Evolutionary conservation across 2,888 invertebrate genomes (phyloP).

Genomic region (Dryadula phaetusa): DNA sequence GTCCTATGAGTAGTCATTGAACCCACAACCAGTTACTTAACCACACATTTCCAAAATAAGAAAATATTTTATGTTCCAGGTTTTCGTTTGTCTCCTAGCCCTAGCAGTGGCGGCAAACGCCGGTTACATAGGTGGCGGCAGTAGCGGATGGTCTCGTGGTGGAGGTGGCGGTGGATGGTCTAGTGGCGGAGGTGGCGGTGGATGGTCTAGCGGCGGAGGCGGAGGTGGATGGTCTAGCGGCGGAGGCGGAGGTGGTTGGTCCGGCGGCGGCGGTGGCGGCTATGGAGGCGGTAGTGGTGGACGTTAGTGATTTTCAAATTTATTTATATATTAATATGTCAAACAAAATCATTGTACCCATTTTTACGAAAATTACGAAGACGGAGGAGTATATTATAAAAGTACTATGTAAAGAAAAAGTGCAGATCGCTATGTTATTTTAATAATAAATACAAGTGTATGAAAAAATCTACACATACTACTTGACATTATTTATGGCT

Average conservation of each 20-base stretch:
- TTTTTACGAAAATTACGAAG: too few relatives aligned
- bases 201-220: conserved; percentile 59
- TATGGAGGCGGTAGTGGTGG: conserved; percentile 53
- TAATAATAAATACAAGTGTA: too few relatives aligned
- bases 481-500: too few relatives aligned
- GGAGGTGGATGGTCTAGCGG: conserved; percentile 53
- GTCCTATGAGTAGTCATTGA: too few relatives aligned
- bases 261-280: conserved; percentile 55
- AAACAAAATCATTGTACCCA: too few relatives aligned
- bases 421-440: too few relatives aligned
- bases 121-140: conserved; percentile 65
- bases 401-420: too few relatives aligned
- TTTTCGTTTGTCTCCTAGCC: conserved; percentile 76
- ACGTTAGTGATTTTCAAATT: conserved; percentile 44
- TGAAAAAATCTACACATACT: too few relatives aligned
- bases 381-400: too few relatives aligned
- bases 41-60: too few relatives aligned
- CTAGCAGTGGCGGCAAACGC: conserved; percentile 69
- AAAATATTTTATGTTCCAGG: conserved; percentile 53
- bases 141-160: conserved; percentile 49
- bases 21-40: too few relatives aligned
- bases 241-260: conserved; percentile 50
- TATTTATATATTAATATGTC: too few relatives aligned
- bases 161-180: conserved; percentile 49
- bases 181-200: conserved; percentile 55